A percentile compares a stretch with the other conserved stretches of the same genome.
phyloP scores from a whole-genome alignment of 92 coral and sea anemone genomes.

The Palythoa grandiflora region DNA sequence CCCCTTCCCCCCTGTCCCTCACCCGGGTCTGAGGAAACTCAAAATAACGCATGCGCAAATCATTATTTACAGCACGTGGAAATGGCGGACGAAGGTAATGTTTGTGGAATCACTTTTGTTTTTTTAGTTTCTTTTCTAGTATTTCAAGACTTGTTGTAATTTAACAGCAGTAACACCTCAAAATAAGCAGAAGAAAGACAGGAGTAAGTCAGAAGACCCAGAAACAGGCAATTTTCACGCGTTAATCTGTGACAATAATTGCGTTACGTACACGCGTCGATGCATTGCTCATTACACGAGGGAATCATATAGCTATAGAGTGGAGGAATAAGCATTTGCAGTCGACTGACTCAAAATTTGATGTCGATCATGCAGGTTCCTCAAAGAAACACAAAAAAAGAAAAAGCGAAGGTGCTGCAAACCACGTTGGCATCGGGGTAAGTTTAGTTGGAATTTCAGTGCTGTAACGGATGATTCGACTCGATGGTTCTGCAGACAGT shows the following conservation, averaged over 20 bases:
- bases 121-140: background rate
- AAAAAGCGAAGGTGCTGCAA: slow-evolving; percentile 70
- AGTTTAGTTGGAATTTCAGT: slow-evolving; percentile 18
- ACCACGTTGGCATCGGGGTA: slow-evolving; percentile 62
- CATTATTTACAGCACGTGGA: slow-evolving; percentile 40
- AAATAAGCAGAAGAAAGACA: slow-evolving; percentile 87
- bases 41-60: slow-evolving; percentile 3
- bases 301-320: background rate
- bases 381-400: slow-evolving; percentile 82
- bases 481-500: too few species aligned
- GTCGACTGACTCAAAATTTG: slow-evolving; percentile 49
- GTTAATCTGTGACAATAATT: background rate
- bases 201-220: slow-evolving; percentile 65
- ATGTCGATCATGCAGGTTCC: slow-evolving; percentile 81
- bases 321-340: slow-evolving; percentile 18
- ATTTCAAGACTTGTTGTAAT: background rate
- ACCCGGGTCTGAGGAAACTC: background rate
- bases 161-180: slow-evolving; percentile 64
- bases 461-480: too few species aligned
- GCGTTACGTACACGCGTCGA: background rate
- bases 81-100: slow-evolving; percentile 47
- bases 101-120: background rate
- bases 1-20: too few species aligned
- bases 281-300: background rate
- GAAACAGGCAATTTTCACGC: slow-evolving; percentile 62